Evolutionary conservation across 2,113 vertebrate genomes (phyloP), one percentile per base, ranked within the genome.

Genomic region (Mobula birostris): DNA sequence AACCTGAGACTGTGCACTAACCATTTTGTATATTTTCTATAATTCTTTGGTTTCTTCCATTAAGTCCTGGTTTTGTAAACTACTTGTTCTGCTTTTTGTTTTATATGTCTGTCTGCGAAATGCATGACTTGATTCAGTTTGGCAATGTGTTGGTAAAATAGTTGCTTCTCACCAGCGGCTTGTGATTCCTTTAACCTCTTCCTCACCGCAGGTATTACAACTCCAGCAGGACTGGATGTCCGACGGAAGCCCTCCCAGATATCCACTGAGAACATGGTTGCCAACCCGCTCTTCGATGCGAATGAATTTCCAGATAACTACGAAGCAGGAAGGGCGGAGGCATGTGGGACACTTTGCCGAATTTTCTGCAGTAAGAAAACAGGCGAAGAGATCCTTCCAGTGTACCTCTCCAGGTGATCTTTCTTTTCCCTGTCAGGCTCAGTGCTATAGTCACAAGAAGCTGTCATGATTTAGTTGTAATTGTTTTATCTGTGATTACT

Each of bases 351-450:
- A 87, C 97, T 99, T 87, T 98, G 98, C 96, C 98, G 98, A 95
- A 99, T 99, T 96, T 99, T 99, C 96, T 99, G 98, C 98, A 99
- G 98, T 97, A 99, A 99, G 97, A 99, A 98, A 97, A 99, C 98
- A 27, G 98, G 98, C 96, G 98, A 99, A 96, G 98, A 98, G 94
- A 99, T 99, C 96, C 97, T 99, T n/a, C 98, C 98, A 92, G 98
- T 99, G 95, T 99, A 99, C 95, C 97, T 99, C 95, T 99, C 98
- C 95, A 98, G 98, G 98, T 99, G 97, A 96, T 96, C 94, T 48
- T 77, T 68, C 12, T 29, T 40, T 8, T 92, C 70, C 88, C n/a
- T 68, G 29, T 70, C 90, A 48, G 21, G 19, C 29, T 56, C 91
- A 40, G 32, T 56, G 24, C 66, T 56, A 56, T 48, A 56, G 24